Base-by-base conservation (phyloP, 2,113 vertebrate genomes). In the Phoenicopterus ruber region DNA sequence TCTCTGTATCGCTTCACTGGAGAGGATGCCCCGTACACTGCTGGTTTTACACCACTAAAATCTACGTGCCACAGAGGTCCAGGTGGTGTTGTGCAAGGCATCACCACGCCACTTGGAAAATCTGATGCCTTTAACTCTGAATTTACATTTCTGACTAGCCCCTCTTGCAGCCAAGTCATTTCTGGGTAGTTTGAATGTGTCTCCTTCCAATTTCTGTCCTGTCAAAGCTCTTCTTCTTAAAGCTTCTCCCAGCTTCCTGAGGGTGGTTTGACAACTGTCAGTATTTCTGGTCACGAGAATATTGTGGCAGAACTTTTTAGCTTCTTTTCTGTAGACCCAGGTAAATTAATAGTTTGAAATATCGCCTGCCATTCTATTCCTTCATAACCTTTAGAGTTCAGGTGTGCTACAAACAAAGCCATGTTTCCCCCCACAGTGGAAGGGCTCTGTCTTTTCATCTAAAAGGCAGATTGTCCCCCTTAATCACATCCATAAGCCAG, bases 21-120 rank as follows among this genome's bases (percentile, higher is more conserved):
- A 71, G 36, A 40, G 18, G 36, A 26, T 36, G 13, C 9, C 49
- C 14, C 17, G 5, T 16, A 8, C 5, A 4, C 38, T 47, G 19
- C 47, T 70, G 71, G 8, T 10, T 65, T 81, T 82, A 44, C 34
- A 77, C 12, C 72, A 40, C 40, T 40, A 49, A 63, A 59, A 55
- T 36, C 22, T 57, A 10, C 10, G 2, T n/a, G 19, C 7, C 25
- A 19, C 36, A 31, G 46, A 34, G 8, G 21, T 65, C 44, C 63
- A 42, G 20, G n/a, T 0, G 0, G n/a, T 36, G 14, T 44, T 86
- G 40, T 13, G 17, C 31, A 49, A 52, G 36, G 17, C 19, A 13
- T 16, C 3, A 5, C 4, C 26, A 20, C 36, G 26, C 25, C 7
- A 11, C 74, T 72, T 77, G 5, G 42, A 71, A 86, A 81, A 50